phyloP scores from a whole-genome alignment of 64 coral and sea anemone genomes.

The Stichodactyla helianthus region DNA sequence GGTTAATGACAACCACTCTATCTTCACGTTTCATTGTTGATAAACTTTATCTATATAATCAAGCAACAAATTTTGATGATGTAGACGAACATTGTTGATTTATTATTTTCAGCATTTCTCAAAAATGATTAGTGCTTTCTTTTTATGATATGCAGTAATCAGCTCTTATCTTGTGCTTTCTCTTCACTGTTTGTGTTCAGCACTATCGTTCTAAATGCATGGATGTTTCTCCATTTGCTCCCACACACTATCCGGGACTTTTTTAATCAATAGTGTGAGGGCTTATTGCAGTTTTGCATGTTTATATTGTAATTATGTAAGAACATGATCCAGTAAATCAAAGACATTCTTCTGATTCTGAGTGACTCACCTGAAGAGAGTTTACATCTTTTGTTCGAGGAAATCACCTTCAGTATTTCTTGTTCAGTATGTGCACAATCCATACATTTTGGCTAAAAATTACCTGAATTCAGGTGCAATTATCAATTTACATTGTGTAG shows the following conservation, averaged over 20 bases:
- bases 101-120: background rate
- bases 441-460: too few relatives aligned
- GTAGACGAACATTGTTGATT: background rate
- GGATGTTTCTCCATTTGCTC: background rate
- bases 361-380: background rate
- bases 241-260: background rate
- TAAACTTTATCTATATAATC: background rate
- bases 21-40: background rate
- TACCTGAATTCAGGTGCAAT: too few relatives aligned
- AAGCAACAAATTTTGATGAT: background rate
- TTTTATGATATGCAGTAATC: background rate
- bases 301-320: slow-evolving; percentile 1
- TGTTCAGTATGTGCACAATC: too few relatives aligned
- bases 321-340: background rate
- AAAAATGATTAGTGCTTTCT: background rate
- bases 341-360: background rate
- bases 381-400: too few relatives aligned
- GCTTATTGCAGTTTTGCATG: background rate
- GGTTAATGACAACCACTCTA: too few relatives aligned
- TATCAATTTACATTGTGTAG: too few relatives aligned
- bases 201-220: background rate
- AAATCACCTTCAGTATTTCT: too few relatives aligned
- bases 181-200: background rate
- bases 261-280: background rate
- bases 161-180: too few relatives aligned